These are phyloP conservation scores for Drosophila pruinosa DNA, from an alignment of 1,140 invertebrate species.

Conservation along the genomic window DNA sequence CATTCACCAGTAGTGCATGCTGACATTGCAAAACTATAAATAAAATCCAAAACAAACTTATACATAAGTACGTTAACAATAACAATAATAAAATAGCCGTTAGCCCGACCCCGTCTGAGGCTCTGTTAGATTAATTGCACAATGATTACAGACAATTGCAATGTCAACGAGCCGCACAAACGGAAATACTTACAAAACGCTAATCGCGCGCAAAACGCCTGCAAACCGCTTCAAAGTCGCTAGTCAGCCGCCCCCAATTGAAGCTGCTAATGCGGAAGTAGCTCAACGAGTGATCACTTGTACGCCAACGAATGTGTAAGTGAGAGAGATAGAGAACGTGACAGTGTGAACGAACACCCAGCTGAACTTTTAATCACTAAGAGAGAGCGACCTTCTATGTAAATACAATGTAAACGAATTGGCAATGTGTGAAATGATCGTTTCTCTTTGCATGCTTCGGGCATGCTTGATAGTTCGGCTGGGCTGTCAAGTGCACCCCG, in stretches of 20 bases:
- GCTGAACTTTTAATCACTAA: not conserved
- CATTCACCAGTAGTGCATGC: slow-evolving; percentile 6
- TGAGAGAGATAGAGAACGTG: not conserved
- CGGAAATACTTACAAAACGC: slow-evolving; percentile 57
- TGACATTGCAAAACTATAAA: slow-evolving; percentile 71
- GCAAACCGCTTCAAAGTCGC: slow-evolving; percentile 46
- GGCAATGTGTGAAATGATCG: not conserved
- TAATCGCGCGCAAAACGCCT: slow-evolving; percentile 50
- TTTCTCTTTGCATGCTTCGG: slow-evolving; percentile 9
- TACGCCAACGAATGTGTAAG: not conserved
- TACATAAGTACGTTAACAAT: slow-evolving; percentile 4
- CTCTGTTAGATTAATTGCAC: slow-evolving; percentile 74
- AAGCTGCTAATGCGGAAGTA: slow-evolving; percentile 46
- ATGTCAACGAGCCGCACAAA: slow-evolving; percentile 50
- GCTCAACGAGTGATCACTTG: slow-evolving; percentile 1
- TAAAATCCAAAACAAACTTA: slow-evolving; percentile 45
- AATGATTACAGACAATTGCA: slow-evolving; percentile 71
- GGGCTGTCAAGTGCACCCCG: not conserved
- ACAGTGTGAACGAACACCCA: not conserved
- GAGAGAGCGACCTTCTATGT: not conserved
- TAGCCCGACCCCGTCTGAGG: slow-evolving; percentile 59
- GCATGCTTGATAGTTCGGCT: not conserved
- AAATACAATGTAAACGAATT: not conserved
- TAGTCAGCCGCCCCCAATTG: slow-evolving; percentile 31
- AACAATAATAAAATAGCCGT: slow-evolving; percentile 57